These are phyloP conservation scores for Glyptemys insculpta DNA, from an alignment of 2,797 vertebrate species.

Conservation along the genomic window DNA sequence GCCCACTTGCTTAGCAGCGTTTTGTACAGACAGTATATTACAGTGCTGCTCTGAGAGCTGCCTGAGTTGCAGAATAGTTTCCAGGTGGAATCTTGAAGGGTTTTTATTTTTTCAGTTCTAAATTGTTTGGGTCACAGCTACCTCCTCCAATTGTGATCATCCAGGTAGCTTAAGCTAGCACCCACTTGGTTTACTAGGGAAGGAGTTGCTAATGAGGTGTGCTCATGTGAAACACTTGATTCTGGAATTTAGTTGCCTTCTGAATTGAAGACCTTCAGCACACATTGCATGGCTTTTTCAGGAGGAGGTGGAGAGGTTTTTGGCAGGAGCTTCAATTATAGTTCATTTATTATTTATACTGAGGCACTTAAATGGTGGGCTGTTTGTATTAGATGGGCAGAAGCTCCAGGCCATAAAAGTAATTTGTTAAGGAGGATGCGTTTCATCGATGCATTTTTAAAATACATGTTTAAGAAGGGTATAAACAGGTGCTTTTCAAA, in stretches of 20 bases:
- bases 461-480: background rate
- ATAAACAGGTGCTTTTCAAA: background rate
- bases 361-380: background rate
- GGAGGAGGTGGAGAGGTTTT: background rate
- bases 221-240: background rate
- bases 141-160: background rate
- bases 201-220: background rate
- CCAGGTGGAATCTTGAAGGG: background rate
- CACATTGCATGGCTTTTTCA: background rate
- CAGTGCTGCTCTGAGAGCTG: fast-evolving
- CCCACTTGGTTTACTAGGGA: background rate
- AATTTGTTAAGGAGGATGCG: background rate
- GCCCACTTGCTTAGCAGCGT: background rate
- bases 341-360: constrained; percentile 32
- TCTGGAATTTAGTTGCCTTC: background rate
- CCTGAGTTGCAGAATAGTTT: background rate
- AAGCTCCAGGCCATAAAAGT: background rate
- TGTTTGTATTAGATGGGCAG: background rate
- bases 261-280: background rate
- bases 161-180: background rate
- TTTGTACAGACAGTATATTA: background rate
- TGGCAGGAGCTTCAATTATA: background rate
- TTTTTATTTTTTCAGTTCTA: constrained; percentile 5
- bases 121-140: background rate
- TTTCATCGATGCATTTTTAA: background rate